Evolutionary conservation across 2,888 invertebrate species (phyloP), one percentile per base, ranked within the genome.

Genomic region (Lordiphosa fenestrarum): DNA sequence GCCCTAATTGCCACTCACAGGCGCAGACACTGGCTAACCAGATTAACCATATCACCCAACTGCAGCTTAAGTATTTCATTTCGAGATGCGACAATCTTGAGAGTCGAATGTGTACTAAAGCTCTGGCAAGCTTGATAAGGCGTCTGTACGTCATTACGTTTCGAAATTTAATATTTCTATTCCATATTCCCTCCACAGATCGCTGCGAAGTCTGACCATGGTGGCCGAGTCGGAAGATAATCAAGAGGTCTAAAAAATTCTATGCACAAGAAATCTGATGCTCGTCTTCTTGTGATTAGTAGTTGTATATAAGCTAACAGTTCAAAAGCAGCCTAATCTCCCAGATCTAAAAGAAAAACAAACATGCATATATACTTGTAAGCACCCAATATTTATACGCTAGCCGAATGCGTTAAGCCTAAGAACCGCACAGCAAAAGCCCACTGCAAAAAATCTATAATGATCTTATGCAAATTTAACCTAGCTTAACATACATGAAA

Each of bases 131-230:
- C 30, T 30, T 30, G 30, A 30, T 25, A 25, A 25, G 25, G 30
- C 30, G 30, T 10, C 30, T 30, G 10, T 30, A 9, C 7, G 9
- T 30, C 9, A 30, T 9, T 7, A 10, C 3, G 9, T 30, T 30
- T 30, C 33, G 37, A 55, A 25, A 25, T 25, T 47, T 51, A 38
- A 51, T 49, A 15, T 36, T 25, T 7, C 42, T 12, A 9, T 44
- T 30, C 5, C 6, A 35, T 40, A 12, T 12, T n/a, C 23, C 13
- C 46, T 15, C 19, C 7, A 53, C 66, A 89, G 89, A 86, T 89
- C 89, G 49, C 75, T 89, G 60, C 86, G 89, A 68, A 89, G 89
- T 75, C 85, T 89, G 54, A 88, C 89, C 53, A 87, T 86, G 71
- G 87, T 86, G 36, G 87, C 80, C 65, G 86, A 83, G 69, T 73